These are phyloP conservation scores for Phorcus lineatus DNA, from an alignment of 2,888 invertebrate species.

Conservation along the genomic window DNA sequence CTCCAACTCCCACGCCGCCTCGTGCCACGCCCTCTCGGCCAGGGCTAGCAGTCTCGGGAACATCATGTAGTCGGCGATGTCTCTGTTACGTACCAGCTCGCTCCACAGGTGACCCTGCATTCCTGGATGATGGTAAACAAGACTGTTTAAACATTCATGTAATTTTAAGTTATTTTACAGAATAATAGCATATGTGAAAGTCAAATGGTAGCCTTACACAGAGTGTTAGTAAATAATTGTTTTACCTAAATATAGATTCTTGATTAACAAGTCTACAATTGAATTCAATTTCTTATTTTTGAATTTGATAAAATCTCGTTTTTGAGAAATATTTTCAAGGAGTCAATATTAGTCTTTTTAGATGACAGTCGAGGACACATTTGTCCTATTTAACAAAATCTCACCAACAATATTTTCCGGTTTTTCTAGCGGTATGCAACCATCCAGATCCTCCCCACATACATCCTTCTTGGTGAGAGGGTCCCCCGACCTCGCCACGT, in stretches of 20 bases:
- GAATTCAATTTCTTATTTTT: neutral
- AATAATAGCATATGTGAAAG: too few relatives aligned
- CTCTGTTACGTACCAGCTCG: slow-evolving; percentile 56
- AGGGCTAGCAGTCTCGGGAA: slow-evolving; percentile 65
- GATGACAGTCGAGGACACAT: too few relatives aligned
- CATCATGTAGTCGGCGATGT: slow-evolving; percentile 61
- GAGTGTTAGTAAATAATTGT: too few relatives aligned
- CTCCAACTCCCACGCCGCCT: slow-evolving; percentile 66
- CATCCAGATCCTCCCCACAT: slow-evolving; percentile 48
- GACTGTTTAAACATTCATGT: too few relatives aligned
- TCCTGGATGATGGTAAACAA: slow-evolving; percentile 46
- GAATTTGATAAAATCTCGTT: too few relatives aligned
- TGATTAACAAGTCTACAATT: too few relatives aligned
- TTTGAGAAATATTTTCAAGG: too few relatives aligned
- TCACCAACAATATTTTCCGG: slow-evolving; percentile 69
- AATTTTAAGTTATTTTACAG: too few relatives aligned
- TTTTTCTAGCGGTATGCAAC: slow-evolving; percentile 55
- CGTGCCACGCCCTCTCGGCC: slow-evolving; percentile 71
- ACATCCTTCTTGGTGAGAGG: slow-evolving; percentile 48
- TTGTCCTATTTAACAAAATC: neutral
- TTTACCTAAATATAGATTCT: too few relatives aligned
- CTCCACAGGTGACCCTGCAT: slow-evolving; percentile 71
- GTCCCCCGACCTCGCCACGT: slow-evolving; percentile 55
- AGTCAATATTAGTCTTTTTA: neutral
- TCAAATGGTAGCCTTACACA: too few relatives aligned